phyloP scores from a whole-genome alignment of 2,113 vertebrate genomes.

The Heterotis niloticus region DNA sequence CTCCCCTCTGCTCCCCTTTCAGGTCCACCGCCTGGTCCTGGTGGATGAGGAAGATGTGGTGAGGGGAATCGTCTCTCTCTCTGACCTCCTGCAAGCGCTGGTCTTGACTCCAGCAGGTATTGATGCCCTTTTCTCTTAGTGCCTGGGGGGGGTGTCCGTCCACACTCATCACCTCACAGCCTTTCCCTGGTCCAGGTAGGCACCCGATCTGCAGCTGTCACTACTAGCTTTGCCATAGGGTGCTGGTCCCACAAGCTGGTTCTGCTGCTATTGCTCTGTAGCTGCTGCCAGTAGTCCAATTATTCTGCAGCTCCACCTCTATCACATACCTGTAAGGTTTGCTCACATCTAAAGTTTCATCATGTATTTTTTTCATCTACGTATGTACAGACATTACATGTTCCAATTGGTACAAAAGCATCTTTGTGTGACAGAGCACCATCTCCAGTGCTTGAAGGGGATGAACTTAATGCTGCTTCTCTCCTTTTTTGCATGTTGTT shows the following conservation, averaged over 20 bases:
- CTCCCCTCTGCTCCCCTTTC: slow-evolving; percentile 1
- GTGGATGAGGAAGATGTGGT: slow-evolving; percentile 78
- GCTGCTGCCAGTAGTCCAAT: neutral
- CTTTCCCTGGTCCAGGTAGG: slow-evolving; percentile 21
- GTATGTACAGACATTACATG: neutral
- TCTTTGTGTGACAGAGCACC: too few species aligned
- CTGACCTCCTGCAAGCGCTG: slow-evolving; percentile 92
- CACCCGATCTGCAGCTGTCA: neutral
- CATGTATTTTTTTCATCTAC: neutral
- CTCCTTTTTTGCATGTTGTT: too few species aligned
- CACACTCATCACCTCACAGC: slow-evolving; percentile 21
- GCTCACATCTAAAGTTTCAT: neutral
- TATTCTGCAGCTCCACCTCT: neutral
- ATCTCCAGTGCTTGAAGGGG: too few species aligned
- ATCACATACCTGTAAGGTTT: neutral
- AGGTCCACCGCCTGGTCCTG: slow-evolving; percentile 95
- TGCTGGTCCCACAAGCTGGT: neutral
- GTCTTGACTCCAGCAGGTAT: slow-evolving; percentile 94
- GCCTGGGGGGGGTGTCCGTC: slow-evolving; percentile 28
- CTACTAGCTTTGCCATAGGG: neutral
- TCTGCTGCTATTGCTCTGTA: neutral
- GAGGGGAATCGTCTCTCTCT: slow-evolving; percentile 88
- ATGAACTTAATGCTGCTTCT: too few species aligned
- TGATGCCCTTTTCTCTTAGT: slow-evolving; percentile 82
- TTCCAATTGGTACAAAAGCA: neutral